phyloP scores from a whole-genome alignment of 2,113 vertebrate species.

The Colistium nudipinnis region DNA sequence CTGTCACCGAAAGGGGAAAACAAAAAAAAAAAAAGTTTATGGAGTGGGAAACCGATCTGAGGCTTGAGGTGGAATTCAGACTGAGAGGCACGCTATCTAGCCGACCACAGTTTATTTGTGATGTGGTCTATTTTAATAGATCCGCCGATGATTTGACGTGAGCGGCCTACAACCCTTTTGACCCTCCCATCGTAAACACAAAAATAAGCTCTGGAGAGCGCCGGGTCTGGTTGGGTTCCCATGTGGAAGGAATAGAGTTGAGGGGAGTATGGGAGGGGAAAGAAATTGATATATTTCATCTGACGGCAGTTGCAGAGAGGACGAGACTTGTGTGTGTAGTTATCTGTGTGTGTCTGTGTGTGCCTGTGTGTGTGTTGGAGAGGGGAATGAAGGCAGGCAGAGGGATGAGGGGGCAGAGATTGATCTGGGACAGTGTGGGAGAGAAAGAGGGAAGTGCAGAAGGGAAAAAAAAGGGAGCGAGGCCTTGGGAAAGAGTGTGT shows the following conservation, averaged over 20 bases:
- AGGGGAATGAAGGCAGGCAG: constrained; percentile 19
- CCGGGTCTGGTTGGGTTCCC: constrained; percentile 47
- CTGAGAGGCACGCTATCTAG: constrained; percentile 40
- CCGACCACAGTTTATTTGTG: constrained; percentile 50
- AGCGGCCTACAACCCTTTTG: constrained; percentile 32
- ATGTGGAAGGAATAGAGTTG: constrained; percentile 57
- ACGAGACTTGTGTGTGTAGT: constrained; percentile 9
- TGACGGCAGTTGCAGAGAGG: constrained; percentile 30
- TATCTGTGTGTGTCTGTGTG: neutral
- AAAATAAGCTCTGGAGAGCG: constrained; percentile 57
- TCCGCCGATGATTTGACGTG: constrained; percentile 45
- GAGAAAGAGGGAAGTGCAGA: constrained; percentile 56
- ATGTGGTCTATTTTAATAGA: constrained; percentile 64
- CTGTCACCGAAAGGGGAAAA: constrained; percentile 12
- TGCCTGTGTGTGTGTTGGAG: neutral
- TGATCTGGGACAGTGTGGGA: constrained; percentile 73
- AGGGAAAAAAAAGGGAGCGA: constrained; percentile 24
- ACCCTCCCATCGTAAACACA: constrained; percentile 59
- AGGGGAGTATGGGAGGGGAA: constrained; percentile 24
- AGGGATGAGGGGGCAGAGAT: constrained; percentile 56
- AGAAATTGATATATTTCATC: constrained; percentile 46
- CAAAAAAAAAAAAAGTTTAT: constrained; percentile 7
- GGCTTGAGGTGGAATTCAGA: constrained; percentile 35
- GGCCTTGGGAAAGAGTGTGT: constrained; percentile 59
- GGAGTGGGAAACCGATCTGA: constrained; percentile 34